A percentile compares a stretch with the other conserved stretches of the same genome.
These are phyloP conservation scores for Bombycilla garrulus DNA, from an alignment of 2,113 vertebrate species.

Conservation along the genomic window DNA sequence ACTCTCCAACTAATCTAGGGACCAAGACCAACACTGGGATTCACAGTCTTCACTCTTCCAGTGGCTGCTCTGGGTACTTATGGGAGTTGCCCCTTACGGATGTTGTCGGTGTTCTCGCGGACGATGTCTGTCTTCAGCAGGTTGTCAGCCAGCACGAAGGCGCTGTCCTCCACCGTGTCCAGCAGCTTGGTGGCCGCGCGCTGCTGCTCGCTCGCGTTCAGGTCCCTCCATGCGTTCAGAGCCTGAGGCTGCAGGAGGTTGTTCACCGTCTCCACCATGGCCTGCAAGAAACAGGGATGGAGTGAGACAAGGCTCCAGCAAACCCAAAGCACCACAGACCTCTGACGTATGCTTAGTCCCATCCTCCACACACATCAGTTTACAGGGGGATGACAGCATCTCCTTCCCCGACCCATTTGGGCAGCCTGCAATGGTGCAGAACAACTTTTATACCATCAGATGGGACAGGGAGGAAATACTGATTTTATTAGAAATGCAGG, in stretches of 20 bases:
- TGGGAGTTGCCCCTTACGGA: constrained; percentile 82
- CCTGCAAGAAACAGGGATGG: constrained; percentile 72
- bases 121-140: constrained; percentile 97
- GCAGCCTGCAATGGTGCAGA: background rate
- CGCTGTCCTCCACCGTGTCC: constrained; percentile 96
- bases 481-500: background rate
- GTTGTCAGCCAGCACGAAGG: constrained; percentile 97
- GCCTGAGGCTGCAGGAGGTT: constrained; percentile 94
- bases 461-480: background rate
- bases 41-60: background rate
- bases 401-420: background rate
- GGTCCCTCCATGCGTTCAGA: constrained; percentile 86
- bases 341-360: background rate
- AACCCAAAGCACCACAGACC: background rate
- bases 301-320: constrained; percentile 22
- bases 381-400: background rate
- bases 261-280: constrained; percentile 99
- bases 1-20: background rate
- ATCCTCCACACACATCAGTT: background rate
- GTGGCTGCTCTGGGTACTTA: rapidly evolving
- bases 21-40: background rate
- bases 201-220: constrained; percentile 88
- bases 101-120: constrained; percentile 95
- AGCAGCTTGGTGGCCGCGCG: constrained; percentile 93
- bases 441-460: background rate